Percentiles rank a stretch among this genome's conserved stretches.
Evolutionary conservation across 1,140 invertebrate species (phyloP).

Genomic region (Chrysopa pallens): DNA sequence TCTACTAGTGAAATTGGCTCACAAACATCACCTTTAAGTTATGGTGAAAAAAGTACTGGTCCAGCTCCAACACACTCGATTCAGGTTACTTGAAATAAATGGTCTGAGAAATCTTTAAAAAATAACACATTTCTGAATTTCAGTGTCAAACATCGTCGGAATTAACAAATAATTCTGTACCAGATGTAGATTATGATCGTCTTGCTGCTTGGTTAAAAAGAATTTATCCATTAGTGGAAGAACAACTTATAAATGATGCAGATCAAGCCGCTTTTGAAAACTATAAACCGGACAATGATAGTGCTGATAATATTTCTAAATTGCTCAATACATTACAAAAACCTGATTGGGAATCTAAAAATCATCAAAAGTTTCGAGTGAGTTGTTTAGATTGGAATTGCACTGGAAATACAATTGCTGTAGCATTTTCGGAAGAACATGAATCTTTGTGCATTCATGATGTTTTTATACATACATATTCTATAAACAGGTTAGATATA

Average conservation of each 20-base stretch:
- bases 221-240: neutral
- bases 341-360: too few relatives aligned
- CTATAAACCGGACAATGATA: neutral
- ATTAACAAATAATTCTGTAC: too few relatives aligned
- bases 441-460: slow-evolving; percentile 1
- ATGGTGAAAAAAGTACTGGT: too few relatives aligned
- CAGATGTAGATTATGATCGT: neutral
- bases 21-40: too few relatives aligned
- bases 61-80: too few relatives aligned
- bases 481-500: neutral
- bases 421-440: neutral
- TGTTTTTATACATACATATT: neutral
- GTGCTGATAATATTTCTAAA: neutral
- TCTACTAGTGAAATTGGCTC: too few relatives aligned
- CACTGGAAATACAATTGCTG: slow-evolving; percentile 1
- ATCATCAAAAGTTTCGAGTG: neutral
- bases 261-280: neutral
- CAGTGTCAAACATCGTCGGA: too few relatives aligned
- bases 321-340: neutral
- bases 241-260: neutral
- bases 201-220: slow-evolving; percentile 1
- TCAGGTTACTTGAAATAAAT: too few relatives aligned
- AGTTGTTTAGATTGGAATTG: slow-evolving; percentile 1
- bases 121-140: too few relatives aligned
- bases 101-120: too few relatives aligned